Base-by-base conservation (phyloP, 2,888 invertebrate species). In the Tiphia femorata region DNA sequence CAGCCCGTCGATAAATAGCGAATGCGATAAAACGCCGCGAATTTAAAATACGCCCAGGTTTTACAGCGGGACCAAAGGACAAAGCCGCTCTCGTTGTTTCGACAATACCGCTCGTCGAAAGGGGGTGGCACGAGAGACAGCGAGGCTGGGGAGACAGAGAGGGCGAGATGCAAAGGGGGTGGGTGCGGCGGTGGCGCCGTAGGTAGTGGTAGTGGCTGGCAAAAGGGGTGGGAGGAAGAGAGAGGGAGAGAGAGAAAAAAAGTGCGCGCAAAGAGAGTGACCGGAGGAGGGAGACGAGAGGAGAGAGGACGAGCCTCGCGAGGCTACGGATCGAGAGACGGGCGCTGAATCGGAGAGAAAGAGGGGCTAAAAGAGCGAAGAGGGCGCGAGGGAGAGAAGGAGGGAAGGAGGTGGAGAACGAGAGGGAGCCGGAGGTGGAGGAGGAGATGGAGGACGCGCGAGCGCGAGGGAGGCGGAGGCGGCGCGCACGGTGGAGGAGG, bases 1-100 rank as follows among this genome's bases (percentile, higher is more conserved):
- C 61, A 65, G 67, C 58, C 65, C 71, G 72, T 71, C 71, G 70
- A 70, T 70, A 71, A 70, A 70, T 70, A 68, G 69, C 69, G 72
- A 70, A 69, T 71, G 70, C 70, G 70, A 70, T 70, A 70, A 70
- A 70, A 69, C 69, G 68, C 72, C 70, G 70, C 72, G 72, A 70
- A 70, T 70, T 72, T 72, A 72, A 72, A 70, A 72, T 70, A 70
- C 72, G 70, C 60, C 70, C 66, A 72, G 70, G 70, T 70, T 70
- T 70, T 68, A 70, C 69, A 71, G 66, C 72, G 62, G 69, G 72
- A 68, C 70, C 72, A 70, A 70, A 71, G 72, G 70, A 71, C 72
- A 71, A 71, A 70, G 70, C 72, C 70, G 72, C 62, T 72, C 70
- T 72, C 72, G 71, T 73, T 71, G 71, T 72, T 71, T 71, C 70